Base-by-base conservation (phyloP, 2,113 vertebrate species). In the Grus americana region DNA sequence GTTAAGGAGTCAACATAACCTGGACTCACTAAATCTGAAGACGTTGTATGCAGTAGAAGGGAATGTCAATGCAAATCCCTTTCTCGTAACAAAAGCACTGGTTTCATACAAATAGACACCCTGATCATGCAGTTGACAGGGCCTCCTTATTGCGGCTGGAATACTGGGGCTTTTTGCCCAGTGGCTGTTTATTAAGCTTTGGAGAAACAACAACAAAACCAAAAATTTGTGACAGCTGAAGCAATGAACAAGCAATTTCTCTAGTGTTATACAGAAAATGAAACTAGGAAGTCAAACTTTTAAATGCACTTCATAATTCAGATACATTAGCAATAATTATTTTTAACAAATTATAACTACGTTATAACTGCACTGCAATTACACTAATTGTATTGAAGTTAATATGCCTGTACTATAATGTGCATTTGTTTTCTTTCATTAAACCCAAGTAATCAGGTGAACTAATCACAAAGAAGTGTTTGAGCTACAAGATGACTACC, bases 351-450 rank as follows among this genome's bases (percentile, higher is more conserved):
- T 74, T 86, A 11, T 55, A 93, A 73, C 50, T 84, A 47, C 30
- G 29, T 78, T 92, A 54, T 86, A 91, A 80, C 63, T 84, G 63
- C 38, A 67, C 34, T 78, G 55, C 59, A 95, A 92, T 92, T 93
- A 90, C 5, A 74, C 13, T 78, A 94, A 95, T 71, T 93, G 20
- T 50, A 50, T 76, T 84, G 59, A 63, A 71, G 55, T 36, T 80
- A 86, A 83, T 71, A n/a, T 63, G 42, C 36, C 67, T 92, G 58
- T 88, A 55, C 26, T 91, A 47, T 38, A 90, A 86, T 13, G 13
- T 63, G 16, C 10, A 75, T 92, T 93, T 95, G 42, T 86, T 93
- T 82, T 83, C 59, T 94, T 83, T 74, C 11, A 27, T 94, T 79
- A 80, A 94, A 81, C 7, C 10, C 50, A 79, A 68, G 30, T 34